phyloP scores from a whole-genome alignment of 2,797 vertebrate genomes.

The Craterocephalus amniculus region DNA sequence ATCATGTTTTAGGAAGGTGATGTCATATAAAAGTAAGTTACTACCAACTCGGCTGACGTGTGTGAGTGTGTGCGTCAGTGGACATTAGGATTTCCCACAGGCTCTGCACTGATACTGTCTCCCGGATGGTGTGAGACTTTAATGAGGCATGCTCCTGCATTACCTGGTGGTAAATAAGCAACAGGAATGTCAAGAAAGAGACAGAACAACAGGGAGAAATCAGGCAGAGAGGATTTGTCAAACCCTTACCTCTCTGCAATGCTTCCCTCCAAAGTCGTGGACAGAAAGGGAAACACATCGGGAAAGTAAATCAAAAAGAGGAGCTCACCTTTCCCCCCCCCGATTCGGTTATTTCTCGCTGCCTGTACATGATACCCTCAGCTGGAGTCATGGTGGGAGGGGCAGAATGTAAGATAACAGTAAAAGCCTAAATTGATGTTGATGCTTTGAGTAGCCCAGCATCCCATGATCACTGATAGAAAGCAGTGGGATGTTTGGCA shows the following conservation, averaged over 20 bases:
- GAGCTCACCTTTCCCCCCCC: slow-evolving; percentile 12
- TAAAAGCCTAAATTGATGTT: slow-evolving; percentile 19
- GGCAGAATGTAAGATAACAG: slow-evolving; percentile 25
- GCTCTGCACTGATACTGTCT: slow-evolving; percentile 17
- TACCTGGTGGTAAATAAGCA: slow-evolving; percentile 29
- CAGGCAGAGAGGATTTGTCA: slow-evolving; percentile 49
- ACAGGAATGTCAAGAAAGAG: slow-evolving; percentile 47
- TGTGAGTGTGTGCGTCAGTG: slow-evolving; percentile 16
- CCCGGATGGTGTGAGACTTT: slow-evolving; percentile 37
- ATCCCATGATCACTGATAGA: slow-evolving; percentile 22
- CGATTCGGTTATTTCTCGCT: slow-evolving; percentile 69
- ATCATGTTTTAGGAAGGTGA: slow-evolving; percentile 15
- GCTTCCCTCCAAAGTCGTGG: slow-evolving; percentile 11
- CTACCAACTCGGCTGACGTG: slow-evolving; percentile 49
- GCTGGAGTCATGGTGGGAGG: slow-evolving; percentile 50
- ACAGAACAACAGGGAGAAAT: slow-evolving; percentile 35
- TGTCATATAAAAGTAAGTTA: slow-evolving; percentile 43
- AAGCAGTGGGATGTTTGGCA: not conserved
- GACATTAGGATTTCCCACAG: slow-evolving; percentile 23
- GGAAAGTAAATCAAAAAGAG: slow-evolving; percentile 17
- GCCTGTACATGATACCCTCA: slow-evolving; percentile 62
- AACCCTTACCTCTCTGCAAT: slow-evolving; percentile 21
- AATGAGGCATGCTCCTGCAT: slow-evolving; percentile 52
- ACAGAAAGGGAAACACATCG: slow-evolving; percentile 3
- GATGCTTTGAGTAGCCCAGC: slow-evolving; percentile 13